These are phyloP conservation scores for Lycaon pictus DNA, from an alignment of 2,113 vertebrate species.

Conservation along the genomic window DNA sequence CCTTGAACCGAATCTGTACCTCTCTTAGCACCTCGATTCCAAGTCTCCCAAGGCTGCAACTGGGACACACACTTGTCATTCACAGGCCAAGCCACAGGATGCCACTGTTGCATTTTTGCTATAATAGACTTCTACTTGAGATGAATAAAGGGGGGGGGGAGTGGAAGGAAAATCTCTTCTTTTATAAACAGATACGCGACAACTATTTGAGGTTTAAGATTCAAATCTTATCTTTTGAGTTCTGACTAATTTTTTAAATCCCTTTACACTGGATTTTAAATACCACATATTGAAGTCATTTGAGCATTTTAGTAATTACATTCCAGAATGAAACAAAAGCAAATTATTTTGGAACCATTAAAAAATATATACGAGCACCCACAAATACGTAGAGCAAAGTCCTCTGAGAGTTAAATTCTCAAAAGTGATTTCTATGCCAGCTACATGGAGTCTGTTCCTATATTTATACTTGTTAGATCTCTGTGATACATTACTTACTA, in stretches of 20 bases:
- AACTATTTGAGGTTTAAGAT: not conserved
- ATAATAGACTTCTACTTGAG: constrained; percentile 51
- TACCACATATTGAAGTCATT: not conserved
- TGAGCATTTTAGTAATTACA: constrained; percentile 7
- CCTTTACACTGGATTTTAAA: constrained; percentile 5
- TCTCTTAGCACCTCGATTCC: accelerated
- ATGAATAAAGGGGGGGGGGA: constrained; percentile 47
- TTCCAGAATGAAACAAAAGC: constrained; percentile 8
- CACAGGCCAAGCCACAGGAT: constrained; percentile 83
- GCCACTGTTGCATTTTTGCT: constrained; percentile 85
- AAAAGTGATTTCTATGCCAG: not conserved
- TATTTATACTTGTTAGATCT: not conserved
- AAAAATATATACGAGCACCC: not conserved
- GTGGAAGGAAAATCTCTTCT: not conserved
- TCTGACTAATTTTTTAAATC: not conserved
- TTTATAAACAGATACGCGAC: not conserved
- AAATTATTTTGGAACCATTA: not conserved
- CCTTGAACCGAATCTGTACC: not conserved
- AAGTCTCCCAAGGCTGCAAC: accelerated
- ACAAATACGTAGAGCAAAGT: not conserved
- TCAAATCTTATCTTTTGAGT: not conserved
- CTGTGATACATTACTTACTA: not conserved
- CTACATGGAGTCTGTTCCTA: accelerated
- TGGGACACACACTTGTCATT: constrained; percentile 78
- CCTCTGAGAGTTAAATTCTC: not conserved